phyloP scores from a whole-genome alignment of 1,140 invertebrate species.

The Chrysopa pallens region DNA sequence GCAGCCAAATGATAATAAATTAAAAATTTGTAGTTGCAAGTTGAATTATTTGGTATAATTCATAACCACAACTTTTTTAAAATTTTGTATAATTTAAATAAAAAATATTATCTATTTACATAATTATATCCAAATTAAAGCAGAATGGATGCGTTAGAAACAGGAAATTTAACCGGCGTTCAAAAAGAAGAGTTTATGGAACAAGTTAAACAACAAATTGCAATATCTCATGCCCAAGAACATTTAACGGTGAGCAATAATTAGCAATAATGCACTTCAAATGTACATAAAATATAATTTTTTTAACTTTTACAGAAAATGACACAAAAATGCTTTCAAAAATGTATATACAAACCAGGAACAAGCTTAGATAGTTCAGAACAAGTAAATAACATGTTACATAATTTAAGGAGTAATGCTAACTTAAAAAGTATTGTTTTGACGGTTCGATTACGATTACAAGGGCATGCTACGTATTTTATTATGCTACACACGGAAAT shows the following conservation, averaged over 20 bases:
- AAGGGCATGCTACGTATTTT: no score
- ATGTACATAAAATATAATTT: conserved; percentile 3
- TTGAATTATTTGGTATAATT: no score
- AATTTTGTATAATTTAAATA: no score
- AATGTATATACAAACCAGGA: conserved; percentile 85
- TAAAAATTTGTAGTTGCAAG: no score
- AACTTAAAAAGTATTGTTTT: no score
- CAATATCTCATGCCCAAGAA: conserved; percentile 87
- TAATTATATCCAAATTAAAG: not conserved
- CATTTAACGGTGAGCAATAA: conserved; percentile 51
- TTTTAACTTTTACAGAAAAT: conserved; percentile 67
- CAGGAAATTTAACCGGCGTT: conserved; percentile 28
- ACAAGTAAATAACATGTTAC: conserved; percentile 39
- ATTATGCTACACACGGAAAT: no score
- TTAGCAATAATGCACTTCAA: conserved; percentile 6
- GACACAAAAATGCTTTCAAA: conserved; percentile 93
- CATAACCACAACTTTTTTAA: no score
- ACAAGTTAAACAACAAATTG: conserved; percentile 91
- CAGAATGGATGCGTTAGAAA: conserved; percentile 11
- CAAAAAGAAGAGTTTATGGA: conserved; percentile 87
- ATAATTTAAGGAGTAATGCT: conserved; percentile 1
- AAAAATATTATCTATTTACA: not conserved
- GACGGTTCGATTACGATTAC: no score
- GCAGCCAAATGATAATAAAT: no score
- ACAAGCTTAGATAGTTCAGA: conserved; percentile 75